Evolutionary conservation across 2,113 vertebrate genomes (phyloP), one percentile per base, ranked within the genome.

Genomic region (Labeo catla): DNA sequence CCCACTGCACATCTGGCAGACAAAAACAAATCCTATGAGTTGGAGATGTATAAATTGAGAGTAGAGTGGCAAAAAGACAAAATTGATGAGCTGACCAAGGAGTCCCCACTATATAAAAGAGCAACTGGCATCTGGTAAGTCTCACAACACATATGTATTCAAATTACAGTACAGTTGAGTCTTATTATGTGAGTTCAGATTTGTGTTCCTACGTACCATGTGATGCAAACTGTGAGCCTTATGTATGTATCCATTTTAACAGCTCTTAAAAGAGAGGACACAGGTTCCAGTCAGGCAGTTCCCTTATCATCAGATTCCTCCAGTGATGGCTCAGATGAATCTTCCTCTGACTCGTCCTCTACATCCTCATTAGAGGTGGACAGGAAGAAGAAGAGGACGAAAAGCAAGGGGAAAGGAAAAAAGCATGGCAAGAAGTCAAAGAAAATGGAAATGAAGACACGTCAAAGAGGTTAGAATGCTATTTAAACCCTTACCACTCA

Each of bases 101-200:
- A 73, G 39, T n/a, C n/a, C n/a, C n/a, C n/a, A 73, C 70, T 73
- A 73, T 47, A 15, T 68, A 34, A 68, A 68, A 68, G 65, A 36
- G 23, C 12, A 66, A 34, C 63, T 66, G 23, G 63, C 1, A 4
- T 66, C 28, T 15, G 65, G 65, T 68, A 68, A 68, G 28, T 4
- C 12, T 68, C 11, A 68, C 12, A 36, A 68, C 65, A 68, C 63
- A n/a, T n/a, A n/a, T 61, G 19, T n/a, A 10, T 65, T 23, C 19
- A 65, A 65, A 65, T 65, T 10, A 65, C 3, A 28, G 61, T n/a
- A n/a, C 61, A 68, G 59, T 61, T 61, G 59, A n/a, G 59, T 61
- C 6, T 61, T 61, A 61, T 61, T 61, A 61, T 61, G 59, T 21
- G 59, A 61, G 59, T 61, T 61, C 2, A 61, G 59, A 16, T 61